These are phyloP conservation scores for Rhombomys opimus DNA, from an alignment of 2,113 vertebrate species.

Conservation along the genomic window DNA sequence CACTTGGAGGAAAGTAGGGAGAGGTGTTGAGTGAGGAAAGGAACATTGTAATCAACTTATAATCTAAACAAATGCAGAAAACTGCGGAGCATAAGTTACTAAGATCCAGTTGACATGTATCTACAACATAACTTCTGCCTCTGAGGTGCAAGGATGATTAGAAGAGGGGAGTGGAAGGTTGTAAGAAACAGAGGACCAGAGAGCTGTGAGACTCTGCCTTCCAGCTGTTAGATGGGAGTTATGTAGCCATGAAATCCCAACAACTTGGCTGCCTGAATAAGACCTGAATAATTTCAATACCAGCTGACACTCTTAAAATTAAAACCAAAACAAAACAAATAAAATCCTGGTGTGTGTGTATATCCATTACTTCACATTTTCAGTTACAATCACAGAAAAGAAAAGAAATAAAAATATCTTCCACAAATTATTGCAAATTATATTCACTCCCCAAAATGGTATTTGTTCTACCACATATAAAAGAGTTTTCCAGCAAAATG, in stretches of 20 bases:
- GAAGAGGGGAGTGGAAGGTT: background rate
- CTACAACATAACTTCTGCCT: background rate
- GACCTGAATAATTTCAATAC: background rate
- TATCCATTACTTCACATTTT: background rate
- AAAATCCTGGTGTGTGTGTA: background rate
- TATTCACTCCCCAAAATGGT: background rate
- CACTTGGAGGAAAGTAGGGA: background rate
- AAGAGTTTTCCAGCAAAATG: background rate
- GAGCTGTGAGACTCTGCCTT: background rate
- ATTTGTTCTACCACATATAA: background rate
- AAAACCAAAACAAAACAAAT: background rate
- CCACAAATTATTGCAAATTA: background rate
- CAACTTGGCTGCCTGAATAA: background rate
- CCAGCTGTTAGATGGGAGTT: background rate
- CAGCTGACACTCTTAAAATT: background rate
- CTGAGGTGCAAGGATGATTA: background rate
- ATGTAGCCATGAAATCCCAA: background rate
- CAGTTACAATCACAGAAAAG: background rate
- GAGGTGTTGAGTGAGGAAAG: background rate
- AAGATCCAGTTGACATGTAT: background rate
- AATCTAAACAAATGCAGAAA: too few relatives aligned
- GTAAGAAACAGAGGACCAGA: background rate
- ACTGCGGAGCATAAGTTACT: background rate
- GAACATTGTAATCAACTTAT: background rate
- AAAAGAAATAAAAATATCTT: conserved; percentile 49